Conservation (phyloP, 2,888 invertebrate genomes). For the Myathropa florea region DNA sequence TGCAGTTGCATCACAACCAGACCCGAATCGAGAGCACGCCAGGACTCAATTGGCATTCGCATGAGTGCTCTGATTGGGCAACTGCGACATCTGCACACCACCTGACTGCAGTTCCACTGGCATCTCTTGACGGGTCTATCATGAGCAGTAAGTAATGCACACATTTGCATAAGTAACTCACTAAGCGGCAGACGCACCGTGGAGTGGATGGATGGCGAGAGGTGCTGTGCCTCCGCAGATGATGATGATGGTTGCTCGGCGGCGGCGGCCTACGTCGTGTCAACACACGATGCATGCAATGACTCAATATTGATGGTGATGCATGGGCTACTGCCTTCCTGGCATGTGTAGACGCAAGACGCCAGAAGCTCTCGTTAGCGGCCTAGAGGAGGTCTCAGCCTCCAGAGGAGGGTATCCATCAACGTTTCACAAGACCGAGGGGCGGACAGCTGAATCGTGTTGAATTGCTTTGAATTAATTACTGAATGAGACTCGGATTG, state of each 20-base stretch:
- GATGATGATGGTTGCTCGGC: not conserved
- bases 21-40: not conserved
- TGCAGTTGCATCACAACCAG: constrained; percentile 52
- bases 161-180: constrained; percentile 54
- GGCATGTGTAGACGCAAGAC: constrained; percentile 8
- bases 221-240: not conserved
- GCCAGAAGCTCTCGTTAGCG: constrained; percentile 50
- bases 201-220: not conserved
- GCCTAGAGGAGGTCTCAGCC: constrained; percentile 49
- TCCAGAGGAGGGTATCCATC: constrained; percentile 33
- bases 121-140: constrained; percentile 60
- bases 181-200: constrained; percentile 42
- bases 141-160: constrained; percentile 34
- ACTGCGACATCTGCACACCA: constrained; percentile 1
- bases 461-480: constrained; percentile 54
- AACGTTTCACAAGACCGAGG: constrained; percentile 49
- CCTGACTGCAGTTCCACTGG: constrained; percentile 22
- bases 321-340: not conserved
- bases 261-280: not conserved
- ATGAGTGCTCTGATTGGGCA: constrained; percentile 31
- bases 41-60: constrained; percentile 46
- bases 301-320: not conserved
- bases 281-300: not conserved
- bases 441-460: constrained; percentile 63
- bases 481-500: constrained; percentile 1